A percentile compares a stretch with the other conserved stretches of the same genome.
Conservation (phyloP, 2,888 invertebrate genomes). For the Creontiades dilutus region DNA sequence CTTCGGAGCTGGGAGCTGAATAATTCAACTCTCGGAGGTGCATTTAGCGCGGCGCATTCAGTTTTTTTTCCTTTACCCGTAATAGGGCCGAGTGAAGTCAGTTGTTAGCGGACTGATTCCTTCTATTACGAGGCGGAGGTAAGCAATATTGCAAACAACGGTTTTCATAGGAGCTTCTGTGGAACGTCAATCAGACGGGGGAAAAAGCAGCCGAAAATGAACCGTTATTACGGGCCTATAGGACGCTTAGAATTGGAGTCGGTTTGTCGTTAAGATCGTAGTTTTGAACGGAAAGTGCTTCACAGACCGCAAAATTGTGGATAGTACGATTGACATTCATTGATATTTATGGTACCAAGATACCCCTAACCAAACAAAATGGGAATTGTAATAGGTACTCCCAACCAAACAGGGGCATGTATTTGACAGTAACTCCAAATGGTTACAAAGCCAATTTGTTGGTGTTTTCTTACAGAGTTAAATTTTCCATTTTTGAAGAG, state of each 20-base stretch:
- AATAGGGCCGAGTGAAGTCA: constrained; percentile 24
- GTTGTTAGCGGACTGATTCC: constrained; percentile 19
- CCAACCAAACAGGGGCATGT: no score
- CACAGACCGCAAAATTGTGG: no score
- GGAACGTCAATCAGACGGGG: constrained; percentile 12
- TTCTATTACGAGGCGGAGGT: background rate
- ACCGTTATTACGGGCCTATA: constrained; percentile 1
- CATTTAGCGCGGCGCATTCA: constrained; percentile 34
- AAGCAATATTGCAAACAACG: constrained; percentile 36
- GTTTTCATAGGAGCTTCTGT: background rate
- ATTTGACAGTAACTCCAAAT: no score
- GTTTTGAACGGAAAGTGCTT: no score
- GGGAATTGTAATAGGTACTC: no score
- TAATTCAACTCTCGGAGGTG: constrained; percentile 13
- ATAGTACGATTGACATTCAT: no score
- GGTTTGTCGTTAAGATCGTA: no score
- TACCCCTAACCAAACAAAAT: no score
- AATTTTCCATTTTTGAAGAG: no score
- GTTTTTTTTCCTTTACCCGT: constrained; percentile 1
- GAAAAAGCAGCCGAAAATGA: background rate
- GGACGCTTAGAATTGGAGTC: background rate
- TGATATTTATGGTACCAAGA: background rate
- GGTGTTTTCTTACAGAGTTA: no score
- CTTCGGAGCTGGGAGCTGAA: background rate
- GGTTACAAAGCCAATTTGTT: no score